A percentile compares a stretch with the other conserved stretches of the same genome.
Conservation (phyloP, 2,888 invertebrate species). For the Myathropa florea region DNA sequence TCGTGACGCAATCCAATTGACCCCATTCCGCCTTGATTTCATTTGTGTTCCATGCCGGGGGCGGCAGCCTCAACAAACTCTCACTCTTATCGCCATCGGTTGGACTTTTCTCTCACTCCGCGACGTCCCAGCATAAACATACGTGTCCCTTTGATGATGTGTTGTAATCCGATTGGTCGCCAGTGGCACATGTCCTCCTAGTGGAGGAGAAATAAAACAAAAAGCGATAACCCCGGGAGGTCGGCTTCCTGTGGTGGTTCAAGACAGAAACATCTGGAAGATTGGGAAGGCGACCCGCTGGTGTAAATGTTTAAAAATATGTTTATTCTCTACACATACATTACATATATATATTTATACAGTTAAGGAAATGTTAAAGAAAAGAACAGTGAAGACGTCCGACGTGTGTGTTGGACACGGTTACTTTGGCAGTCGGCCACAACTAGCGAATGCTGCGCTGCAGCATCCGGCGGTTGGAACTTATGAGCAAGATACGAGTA, state of each 20-base stretch:
- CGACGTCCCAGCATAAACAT: background rate
- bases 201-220: background rate
- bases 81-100: background rate
- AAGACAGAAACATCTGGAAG: constrained; percentile 17
- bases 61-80: background rate
- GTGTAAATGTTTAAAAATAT: constrained; percentile 58
- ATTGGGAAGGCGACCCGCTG: background rate
- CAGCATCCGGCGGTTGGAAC: constrained; percentile 33
- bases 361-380: constrained; percentile 27
- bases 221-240: constrained; percentile 47
- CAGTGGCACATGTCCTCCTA: background rate
- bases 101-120: background rate
- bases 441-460: background rate
- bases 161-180: constrained; percentile 9
- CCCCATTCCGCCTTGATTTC: constrained; percentile 4
- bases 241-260: background rate
- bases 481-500: constrained; percentile 30
- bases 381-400: constrained; percentile 5
- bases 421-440: constrained; percentile 56
- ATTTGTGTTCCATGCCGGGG: background rate
- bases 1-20: constrained; percentile 36
- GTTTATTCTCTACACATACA: constrained; percentile 34
- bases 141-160: constrained; percentile 27
- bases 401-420: constrained; percentile 41
- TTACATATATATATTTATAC: constrained; percentile 7